Conservation (phyloP, 2,797 vertebrate genomes). For the Distichodus sexfasciatus region DNA sequence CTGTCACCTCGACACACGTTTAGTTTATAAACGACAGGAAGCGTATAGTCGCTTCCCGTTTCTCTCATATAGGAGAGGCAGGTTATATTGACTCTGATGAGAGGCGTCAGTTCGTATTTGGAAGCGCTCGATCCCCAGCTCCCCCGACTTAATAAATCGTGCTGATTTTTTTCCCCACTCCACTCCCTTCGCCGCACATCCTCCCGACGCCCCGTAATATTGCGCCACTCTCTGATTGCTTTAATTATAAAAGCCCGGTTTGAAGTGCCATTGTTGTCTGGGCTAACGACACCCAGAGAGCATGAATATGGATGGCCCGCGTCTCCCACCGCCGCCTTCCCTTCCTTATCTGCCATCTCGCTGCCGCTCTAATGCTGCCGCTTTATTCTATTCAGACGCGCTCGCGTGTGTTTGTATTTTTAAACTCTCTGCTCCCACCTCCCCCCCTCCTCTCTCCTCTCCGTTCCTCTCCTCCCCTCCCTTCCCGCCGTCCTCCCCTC, state of each 20-base stretch:
- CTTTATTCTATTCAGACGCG: constrained; percentile 12
- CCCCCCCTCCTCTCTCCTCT: not conserved
- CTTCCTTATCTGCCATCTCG: constrained; percentile 25
- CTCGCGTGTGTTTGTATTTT: constrained; percentile 38
- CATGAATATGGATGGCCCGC: constrained; percentile 65
- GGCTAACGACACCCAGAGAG: constrained; percentile 48
- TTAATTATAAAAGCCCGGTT: constrained; percentile 62
- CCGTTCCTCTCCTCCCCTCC: not conserved
- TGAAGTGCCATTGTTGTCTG: constrained; percentile 60
- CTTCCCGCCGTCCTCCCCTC: not conserved
- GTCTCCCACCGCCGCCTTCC: constrained; percentile 11
- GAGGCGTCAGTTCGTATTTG: constrained; percentile 26
- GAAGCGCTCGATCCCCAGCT: constrained; percentile 25
- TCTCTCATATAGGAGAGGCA: constrained; percentile 7
- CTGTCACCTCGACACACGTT: not conserved
- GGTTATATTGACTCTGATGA: constrained; percentile 26
- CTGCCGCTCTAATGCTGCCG: not conserved
- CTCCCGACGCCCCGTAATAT: constrained; percentile 39
- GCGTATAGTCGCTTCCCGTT: not conserved
- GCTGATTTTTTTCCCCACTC: constrained; percentile 16
- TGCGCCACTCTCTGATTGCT: constrained; percentile 62
- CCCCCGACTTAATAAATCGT: constrained; percentile 35
- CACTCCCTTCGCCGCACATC: constrained; percentile 23
- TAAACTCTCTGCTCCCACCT: constrained; percentile 21
- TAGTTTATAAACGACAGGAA: constrained; percentile 14